Conservation (phyloP, 1,140 invertebrate genomes). For the Venturia canescens region DNA sequence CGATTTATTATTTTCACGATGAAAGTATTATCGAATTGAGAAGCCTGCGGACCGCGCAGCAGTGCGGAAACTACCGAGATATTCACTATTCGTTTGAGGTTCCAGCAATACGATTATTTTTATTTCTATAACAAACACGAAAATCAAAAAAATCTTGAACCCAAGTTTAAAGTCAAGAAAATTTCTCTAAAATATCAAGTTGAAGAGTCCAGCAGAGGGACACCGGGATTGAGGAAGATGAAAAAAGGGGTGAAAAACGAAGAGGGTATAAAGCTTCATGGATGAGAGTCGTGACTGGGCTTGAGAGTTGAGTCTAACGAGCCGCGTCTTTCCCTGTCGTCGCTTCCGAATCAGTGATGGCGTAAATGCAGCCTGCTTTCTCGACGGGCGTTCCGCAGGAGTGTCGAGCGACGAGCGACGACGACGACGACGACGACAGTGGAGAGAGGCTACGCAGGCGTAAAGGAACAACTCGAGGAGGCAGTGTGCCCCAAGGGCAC, state of each 20-base stretch:
- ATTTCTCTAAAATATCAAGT: background rate
- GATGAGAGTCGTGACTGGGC: slow-evolving; percentile 22
- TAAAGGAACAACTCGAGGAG: slow-evolving; percentile 26
- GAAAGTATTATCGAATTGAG: background rate
- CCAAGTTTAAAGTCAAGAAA: background rate
- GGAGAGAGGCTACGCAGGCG: background rate
- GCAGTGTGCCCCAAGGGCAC: slow-evolving; percentile 16
- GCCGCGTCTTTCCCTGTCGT: slow-evolving; percentile 35
- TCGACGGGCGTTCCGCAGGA: background rate
- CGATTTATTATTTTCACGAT: slow-evolving; percentile 9
- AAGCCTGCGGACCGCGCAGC: background rate
- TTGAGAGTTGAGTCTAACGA: slow-evolving; percentile 34
- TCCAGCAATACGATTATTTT: too few relatives aligned
- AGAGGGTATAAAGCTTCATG: slow-evolving; percentile 9
- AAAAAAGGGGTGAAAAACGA: background rate
- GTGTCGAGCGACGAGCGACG: slow-evolving; percentile 13
- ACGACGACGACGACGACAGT: slow-evolving; percentile 14
- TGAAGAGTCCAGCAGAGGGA: background rate
- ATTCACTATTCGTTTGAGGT: too few relatives aligned
- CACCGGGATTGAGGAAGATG: background rate
- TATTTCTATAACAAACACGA: too few relatives aligned
- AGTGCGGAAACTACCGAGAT: background rate
- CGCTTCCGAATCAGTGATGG: slow-evolving; percentile 42
- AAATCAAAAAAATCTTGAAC: too few relatives aligned
- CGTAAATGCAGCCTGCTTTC: slow-evolving; percentile 28